Evolutionary conservation across 2,888 invertebrate genomes (phyloP).

Genomic region (Ormyrus rosae): DNA sequence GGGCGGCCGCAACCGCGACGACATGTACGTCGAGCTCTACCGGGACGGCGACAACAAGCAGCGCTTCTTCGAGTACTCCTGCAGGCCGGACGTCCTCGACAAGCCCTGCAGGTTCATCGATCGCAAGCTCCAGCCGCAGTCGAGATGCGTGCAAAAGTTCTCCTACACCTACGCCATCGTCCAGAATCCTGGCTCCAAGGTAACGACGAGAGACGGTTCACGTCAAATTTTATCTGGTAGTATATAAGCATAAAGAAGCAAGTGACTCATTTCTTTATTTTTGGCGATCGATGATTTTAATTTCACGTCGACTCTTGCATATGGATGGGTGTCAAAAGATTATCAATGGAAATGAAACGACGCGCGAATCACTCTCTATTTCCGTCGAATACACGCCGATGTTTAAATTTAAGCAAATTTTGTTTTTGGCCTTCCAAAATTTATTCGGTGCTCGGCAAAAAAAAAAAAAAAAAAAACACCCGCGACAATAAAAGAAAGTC

Average conservation of each 20-base stretch:
- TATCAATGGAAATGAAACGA: not conserved
- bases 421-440: too few species aligned
- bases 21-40: slow-evolving; percentile 85
- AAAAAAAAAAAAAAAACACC: too few species aligned
- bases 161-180: slow-evolving; percentile 91
- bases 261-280: not conserved
- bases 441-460: too few species aligned
- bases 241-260: not conserved
- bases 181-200: slow-evolving; percentile 77
- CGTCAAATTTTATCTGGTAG: too few species aligned
- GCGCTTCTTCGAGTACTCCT: slow-evolving; percentile 88
- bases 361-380: too few species aligned
- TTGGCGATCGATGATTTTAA: too few species aligned
- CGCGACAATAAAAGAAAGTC: not conserved
- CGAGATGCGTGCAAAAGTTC: slow-evolving; percentile 89
- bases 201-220: slow-evolving; percentile 49
- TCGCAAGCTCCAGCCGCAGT: slow-evolving; percentile 82
- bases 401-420: too few species aligned
- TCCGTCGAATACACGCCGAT: too few species aligned
- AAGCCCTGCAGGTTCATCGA: slow-evolving; percentile 87
- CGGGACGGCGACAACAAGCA: slow-evolving; percentile 83
- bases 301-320: not conserved
- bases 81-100: slow-evolving; percentile 83
- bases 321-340: not conserved
- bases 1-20: slow-evolving; percentile 86